Evolutionary conservation across 2,113 vertebrate genomes (phyloP).

Genomic region (Smithornis capensis): DNA sequence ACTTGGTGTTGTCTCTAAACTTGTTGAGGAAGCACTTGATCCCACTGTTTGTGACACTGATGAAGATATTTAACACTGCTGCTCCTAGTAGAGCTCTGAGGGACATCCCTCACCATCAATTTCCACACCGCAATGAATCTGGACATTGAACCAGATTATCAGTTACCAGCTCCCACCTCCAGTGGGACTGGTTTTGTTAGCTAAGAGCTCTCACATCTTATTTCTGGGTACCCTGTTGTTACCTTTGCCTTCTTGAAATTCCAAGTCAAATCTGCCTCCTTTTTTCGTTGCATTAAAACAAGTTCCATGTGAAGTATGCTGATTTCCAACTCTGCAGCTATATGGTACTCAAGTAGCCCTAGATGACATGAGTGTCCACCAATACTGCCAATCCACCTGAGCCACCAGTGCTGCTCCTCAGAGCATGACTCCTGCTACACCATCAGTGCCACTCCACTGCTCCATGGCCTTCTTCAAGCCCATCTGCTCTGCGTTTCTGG

Average conservation of each 20-base stretch:
- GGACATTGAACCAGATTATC: neutral
- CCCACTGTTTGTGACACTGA: neutral
- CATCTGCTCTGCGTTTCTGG: neutral
- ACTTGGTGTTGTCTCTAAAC: neutral
- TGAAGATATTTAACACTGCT: neutral
- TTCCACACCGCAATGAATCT: neutral
- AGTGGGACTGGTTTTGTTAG: neutral
- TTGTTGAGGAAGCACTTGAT: neutral
- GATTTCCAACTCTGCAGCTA: neutral
- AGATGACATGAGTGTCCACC: rapidly evolving
- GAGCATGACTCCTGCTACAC: neutral
- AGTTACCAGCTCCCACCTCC: neutral
- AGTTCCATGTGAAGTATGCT: neutral
- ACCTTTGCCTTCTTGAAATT: neutral
- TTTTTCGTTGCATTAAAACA: neutral
- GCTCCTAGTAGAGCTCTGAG: neutral
- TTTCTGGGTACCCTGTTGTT: neutral
- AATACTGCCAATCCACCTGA: neutral
- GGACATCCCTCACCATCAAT: neutral
- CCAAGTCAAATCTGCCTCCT: neutral
- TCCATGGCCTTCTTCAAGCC: neutral
- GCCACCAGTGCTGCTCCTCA: neutral
- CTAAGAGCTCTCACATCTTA: neutral
- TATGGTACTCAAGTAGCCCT: neutral
- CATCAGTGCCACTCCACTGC: neutral